Conservation (phyloP, 2,113 vertebrate genomes). For the Gallinago jamesoni region DNA sequence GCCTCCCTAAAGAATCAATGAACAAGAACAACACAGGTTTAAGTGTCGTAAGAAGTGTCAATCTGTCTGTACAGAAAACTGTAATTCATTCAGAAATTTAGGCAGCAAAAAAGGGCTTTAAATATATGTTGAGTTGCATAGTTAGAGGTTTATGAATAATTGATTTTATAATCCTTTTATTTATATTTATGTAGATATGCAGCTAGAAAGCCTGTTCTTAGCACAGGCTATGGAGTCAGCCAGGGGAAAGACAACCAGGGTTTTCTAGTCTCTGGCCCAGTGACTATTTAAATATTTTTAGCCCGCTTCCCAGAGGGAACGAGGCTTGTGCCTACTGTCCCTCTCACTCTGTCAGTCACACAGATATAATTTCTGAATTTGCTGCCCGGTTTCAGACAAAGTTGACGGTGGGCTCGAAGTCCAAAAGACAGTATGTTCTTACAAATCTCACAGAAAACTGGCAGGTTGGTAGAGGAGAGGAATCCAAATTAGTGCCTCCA, state of each 20-base stretch:
- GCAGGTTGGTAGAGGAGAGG: constrained; percentile 21
- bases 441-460: constrained; percentile 4
- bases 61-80: background rate
- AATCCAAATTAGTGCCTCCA: constrained; percentile 32
- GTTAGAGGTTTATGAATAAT: background rate
- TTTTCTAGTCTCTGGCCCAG: background rate
- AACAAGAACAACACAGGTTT: background rate
- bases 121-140: background rate
- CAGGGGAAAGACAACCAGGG: background rate
- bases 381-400: constrained; percentile 4
- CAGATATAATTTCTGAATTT: background rate
- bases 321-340: background rate
- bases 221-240: background rate
- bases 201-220: background rate
- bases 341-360: background rate
- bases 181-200: background rate
- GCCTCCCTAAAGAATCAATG: constrained; percentile 74
- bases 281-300: background rate
- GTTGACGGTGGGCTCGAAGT: background rate
- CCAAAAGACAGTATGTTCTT: background rate
- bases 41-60: background rate
- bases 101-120: background rate
- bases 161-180: background rate
- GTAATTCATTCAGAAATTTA: background rate
- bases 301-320: background rate